Base-by-base conservation (phyloP, 92 coral and sea anemone genomes). In the Siderastrea radians region DNA sequence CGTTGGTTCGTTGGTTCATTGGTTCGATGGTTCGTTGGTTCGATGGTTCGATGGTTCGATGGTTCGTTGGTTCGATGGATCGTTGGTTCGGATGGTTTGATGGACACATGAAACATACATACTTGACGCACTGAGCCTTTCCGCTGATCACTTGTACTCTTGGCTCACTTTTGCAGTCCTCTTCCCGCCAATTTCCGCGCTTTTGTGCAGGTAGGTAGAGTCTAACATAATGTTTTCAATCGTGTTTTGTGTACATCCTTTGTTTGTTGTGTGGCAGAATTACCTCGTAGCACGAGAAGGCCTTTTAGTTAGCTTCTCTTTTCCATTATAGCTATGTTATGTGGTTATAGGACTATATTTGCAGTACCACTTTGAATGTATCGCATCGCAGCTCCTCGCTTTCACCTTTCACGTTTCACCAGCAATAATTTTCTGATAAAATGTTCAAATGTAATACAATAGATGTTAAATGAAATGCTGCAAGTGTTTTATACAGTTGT, bases 31-130 rank as follows among this genome's bases (percentile, higher is more conserved):
- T 26, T 26, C 38, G 38, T 26, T 26, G 38, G 38, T 26, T 26
- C 38, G 38, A 26, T 26, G 38, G 38, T 26, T 26, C 38, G 38
- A 0, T 26, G 38, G 38, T 26, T 26, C 38, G 38, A 26, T 26
- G 38, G 38, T 26, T 26, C 38, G 38, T 26, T 26, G 38, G 38
- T 26, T 26, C 38, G 38, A 26, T 26, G 38, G 38, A 26, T 26
- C 38, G 38, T 26, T 26, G 38, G 38, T 26, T 26, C 38, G 38
- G 46, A 44, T 71, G 75, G 55, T 71, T 44, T 53, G 55, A 11
- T 71, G 53, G 75, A 71, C 70, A 60, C 65, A 60, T n/a, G 44
- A 65, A 65, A 65, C 70, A 65, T 17, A n/a, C 10, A 65, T 11
- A 65, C 70, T 65, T 65, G 70, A 65, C 70, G 65, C 16, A 60